Conservation (phyloP, 2,113 vertebrate genomes). For the Aegotheles bennettii region DNA sequence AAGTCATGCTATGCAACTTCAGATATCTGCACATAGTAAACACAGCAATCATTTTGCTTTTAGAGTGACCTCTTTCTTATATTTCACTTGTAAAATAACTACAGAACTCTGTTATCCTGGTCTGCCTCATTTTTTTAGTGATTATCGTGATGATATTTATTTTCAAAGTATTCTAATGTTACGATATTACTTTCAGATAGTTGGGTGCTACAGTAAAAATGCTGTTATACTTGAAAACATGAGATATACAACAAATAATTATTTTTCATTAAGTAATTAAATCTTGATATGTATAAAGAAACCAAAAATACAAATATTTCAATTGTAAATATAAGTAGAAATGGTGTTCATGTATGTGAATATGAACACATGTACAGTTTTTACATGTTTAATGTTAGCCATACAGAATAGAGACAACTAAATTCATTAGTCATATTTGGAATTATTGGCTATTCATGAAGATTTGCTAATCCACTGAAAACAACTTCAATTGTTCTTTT, state of each 20-base stretch:
- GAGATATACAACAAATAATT: background rate
- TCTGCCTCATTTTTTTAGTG: background rate
- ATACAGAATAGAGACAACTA: background rate
- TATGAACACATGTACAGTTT: background rate
- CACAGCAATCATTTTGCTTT: background rate
- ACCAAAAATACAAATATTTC: background rate
- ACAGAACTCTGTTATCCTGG: background rate
- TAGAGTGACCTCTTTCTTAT: background rate
- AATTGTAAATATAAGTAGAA: background rate
- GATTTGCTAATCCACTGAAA: background rate
- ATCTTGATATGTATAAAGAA: background rate
- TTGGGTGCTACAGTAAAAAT: background rate
- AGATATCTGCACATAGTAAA: background rate
- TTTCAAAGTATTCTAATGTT: background rate
- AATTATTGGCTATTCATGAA: background rate
- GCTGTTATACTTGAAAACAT: background rate
- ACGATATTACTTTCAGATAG: background rate
- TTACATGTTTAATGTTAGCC: background rate
- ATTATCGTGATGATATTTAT: background rate
- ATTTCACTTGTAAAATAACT: background rate
- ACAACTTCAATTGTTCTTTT: slow-evolving; percentile 39
- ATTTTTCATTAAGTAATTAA: background rate
- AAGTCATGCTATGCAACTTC: background rate
- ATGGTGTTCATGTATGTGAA: background rate
- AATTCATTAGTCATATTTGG: background rate